Evolutionary conservation across 2,888 invertebrate species (phyloP).

Genomic region (Cecidostiba fungosa): DNA sequence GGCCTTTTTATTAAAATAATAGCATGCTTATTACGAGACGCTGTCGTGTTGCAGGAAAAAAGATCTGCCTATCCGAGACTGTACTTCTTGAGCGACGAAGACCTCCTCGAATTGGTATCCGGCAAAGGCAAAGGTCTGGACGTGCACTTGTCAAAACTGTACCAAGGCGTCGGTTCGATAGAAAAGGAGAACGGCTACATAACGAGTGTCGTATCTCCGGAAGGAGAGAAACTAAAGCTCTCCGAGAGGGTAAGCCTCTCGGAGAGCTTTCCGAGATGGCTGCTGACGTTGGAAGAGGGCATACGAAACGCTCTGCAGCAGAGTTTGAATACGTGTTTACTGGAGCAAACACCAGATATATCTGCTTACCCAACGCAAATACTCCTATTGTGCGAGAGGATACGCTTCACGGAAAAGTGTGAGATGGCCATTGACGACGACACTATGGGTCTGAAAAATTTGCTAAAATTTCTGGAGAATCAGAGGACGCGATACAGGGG

Average conservation of each 20-base stretch:
- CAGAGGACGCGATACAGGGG: slow-evolving; percentile 82
- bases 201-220: slow-evolving; percentile 83
- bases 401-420: slow-evolving; percentile 76
- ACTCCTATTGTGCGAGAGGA: slow-evolving; percentile 74
- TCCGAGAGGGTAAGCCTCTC: slow-evolving; percentile 77
- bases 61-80: slow-evolving; percentile 96
- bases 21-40: slow-evolving; percentile 13
- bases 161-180: slow-evolving; percentile 93
- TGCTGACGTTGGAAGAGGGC: slow-evolving; percentile 89
- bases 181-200: slow-evolving; percentile 84
- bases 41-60: slow-evolving; percentile 87
- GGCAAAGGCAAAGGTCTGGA: slow-evolving; percentile 83
- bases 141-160: slow-evolving; percentile 96
- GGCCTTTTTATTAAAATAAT: neutral
- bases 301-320: slow-evolving; percentile 84
- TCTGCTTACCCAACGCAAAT: slow-evolving; percentile 76
- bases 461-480: slow-evolving; percentile 81
- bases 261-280: slow-evolving; percentile 84
- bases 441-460: slow-evolving; percentile 76
- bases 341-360: slow-evolving; percentile 72
- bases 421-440: slow-evolving; percentile 73
- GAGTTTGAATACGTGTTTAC: slow-evolving; percentile 74
- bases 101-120: slow-evolving; percentile 94
- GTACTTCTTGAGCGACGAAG: slow-evolving; percentile 98
- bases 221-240: slow-evolving; percentile 84